Percentiles rank a stretch among this genome's conserved stretches.
phyloP scores from a whole-genome alignment of 2,113 vertebrate species.

The Cephalopterus ornatus region DNA sequence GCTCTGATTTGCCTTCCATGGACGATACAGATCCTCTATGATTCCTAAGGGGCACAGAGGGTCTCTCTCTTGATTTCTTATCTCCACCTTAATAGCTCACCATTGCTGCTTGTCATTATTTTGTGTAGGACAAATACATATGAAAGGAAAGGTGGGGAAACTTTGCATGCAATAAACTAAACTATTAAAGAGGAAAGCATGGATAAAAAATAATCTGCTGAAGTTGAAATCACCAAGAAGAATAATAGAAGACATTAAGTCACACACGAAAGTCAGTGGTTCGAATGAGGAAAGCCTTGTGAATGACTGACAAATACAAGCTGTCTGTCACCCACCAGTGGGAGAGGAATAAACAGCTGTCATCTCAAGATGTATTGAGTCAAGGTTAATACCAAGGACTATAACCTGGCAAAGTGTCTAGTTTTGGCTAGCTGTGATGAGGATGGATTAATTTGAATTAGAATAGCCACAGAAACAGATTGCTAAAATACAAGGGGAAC shows the following conservation, averaged over 20 bases:
- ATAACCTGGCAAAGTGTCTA: background rate
- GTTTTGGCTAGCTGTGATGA: background rate
- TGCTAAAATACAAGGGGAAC: background rate
- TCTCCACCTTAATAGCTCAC: background rate
- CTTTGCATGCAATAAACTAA: background rate
- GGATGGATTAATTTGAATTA: background rate
- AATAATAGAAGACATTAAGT: background rate
- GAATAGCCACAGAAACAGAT: background rate
- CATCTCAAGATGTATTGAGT: background rate
- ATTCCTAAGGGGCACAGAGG: background rate
- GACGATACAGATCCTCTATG: background rate
- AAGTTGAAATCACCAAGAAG: background rate
- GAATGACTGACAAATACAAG: background rate
- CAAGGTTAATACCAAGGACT: background rate
- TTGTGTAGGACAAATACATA: background rate
- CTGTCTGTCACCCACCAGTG: background rate
- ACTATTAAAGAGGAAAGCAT: background rate
- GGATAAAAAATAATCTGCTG: background rate
- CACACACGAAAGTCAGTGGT: background rate
- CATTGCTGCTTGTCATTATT: background rate
- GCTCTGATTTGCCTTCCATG: slow-evolving; percentile 2
- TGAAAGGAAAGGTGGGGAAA: background rate
- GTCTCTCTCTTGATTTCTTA: background rate
- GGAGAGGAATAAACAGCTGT: background rate
- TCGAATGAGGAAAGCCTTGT: background rate